Evolutionary conservation across 2,888 invertebrate genomes (phyloP).

Genomic region (Galerucella pusilla): DNA sequence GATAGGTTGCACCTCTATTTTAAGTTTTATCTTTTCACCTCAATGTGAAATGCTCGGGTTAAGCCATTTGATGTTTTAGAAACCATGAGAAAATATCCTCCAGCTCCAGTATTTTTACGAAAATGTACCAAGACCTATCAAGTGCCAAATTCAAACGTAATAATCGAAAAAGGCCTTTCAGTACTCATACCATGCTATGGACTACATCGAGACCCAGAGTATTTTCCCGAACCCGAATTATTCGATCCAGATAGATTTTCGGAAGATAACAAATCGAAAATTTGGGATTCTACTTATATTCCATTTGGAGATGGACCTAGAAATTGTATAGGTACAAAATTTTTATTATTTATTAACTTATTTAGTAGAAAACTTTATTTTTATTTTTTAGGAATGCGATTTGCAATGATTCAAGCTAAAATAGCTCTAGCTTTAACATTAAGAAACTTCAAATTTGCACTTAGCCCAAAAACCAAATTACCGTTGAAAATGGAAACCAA

Average conservation of each 20-base stretch:
- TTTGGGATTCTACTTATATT: conserved; percentile 66
- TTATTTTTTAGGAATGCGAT: conserved; percentile 66
- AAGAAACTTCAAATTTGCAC: conserved; percentile 59
- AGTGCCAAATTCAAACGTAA: conserved; percentile 66
- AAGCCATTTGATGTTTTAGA: conserved; percentile 59
- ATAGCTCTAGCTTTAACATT: conserved; percentile 67
- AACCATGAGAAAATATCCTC: conserved; percentile 71
- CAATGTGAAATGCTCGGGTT: no score
- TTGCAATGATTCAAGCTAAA: conserved; percentile 69
- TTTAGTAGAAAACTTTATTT: not conserved
- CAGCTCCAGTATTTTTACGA: conserved; percentile 67
- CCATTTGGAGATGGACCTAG: conserved; percentile 71
- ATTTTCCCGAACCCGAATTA: conserved; percentile 68
- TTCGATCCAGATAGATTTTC: conserved; percentile 72
- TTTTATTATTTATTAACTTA: not conserved
- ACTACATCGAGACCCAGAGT: conserved; percentile 70
- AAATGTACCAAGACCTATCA: conserved; percentile 67
- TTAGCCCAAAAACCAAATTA: conserved; percentile 59
- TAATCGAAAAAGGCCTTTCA: conserved; percentile 67
- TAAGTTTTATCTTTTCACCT: no score
- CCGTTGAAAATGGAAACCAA: conserved; percentile 63
- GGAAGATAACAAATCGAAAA: conserved; percentile 64
- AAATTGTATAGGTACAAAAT: conserved; percentile 67
- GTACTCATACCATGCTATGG: conserved; percentile 70
- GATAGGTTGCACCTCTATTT: no score